phyloP scores from a whole-genome alignment of 2,113 vertebrate genomes.

The Furnarius figulus region DNA sequence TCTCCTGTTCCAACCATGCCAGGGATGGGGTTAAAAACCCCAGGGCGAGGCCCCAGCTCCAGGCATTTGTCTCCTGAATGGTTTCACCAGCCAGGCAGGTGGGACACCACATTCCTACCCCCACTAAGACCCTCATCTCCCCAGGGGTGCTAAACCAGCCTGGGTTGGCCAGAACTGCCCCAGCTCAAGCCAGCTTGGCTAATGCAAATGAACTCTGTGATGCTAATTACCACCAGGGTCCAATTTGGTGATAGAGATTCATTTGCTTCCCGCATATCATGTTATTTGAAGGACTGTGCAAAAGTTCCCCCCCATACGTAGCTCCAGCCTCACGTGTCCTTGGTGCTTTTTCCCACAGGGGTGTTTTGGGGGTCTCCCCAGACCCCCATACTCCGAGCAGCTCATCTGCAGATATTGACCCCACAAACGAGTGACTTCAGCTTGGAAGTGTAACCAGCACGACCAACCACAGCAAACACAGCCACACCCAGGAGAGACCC shows the following conservation, averaged over 20 bases:
- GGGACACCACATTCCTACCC: background rate
- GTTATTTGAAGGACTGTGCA: background rate
- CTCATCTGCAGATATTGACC: background rate
- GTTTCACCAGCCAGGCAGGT: background rate
- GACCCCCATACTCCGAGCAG: fast-evolving
- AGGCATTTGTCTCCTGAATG: fast-evolving
- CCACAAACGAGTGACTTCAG: fast-evolving
- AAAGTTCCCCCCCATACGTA: fast-evolving
- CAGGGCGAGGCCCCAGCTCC: fast-evolving
- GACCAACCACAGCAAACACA: background rate
- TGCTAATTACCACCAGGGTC: slow-evolving; percentile 15
- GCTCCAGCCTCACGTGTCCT: background rate
- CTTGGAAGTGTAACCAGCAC: background rate
- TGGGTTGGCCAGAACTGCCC: background rate
- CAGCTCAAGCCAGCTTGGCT: background rate
- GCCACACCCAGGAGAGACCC: background rate
- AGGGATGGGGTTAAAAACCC: background rate
- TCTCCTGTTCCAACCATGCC: background rate
- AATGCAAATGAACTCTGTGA: background rate
- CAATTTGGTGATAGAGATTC: background rate
- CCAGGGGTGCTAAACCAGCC: background rate
- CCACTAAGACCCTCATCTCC: background rate
- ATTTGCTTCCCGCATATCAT: background rate
- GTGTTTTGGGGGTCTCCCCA: background rate
- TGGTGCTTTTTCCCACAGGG: background rate